A percentile compares a stretch with the other conserved stretches of the same genome.
phyloP scores from a whole-genome alignment of 2,797 vertebrate species.

The Hoplostethus mediterraneus region DNA sequence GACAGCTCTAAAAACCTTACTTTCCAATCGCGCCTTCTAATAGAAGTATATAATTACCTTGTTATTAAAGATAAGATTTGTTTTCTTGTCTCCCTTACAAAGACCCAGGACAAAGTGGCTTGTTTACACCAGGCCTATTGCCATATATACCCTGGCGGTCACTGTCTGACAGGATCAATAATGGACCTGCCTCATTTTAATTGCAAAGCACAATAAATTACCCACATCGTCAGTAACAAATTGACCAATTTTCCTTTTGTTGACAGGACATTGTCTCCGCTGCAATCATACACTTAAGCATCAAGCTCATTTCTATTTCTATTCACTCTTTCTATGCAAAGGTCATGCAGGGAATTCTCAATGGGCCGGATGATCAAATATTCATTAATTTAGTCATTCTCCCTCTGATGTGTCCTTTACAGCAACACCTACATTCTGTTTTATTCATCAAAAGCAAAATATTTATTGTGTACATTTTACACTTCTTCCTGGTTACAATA shows the following conservation, averaged over 20 bases:
- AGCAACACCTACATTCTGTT: slow-evolving; percentile 1
- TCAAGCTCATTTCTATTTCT: slow-evolving; percentile 49
- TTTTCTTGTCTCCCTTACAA: slow-evolving; percentile 34
- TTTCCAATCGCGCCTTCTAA: slow-evolving; percentile 10
- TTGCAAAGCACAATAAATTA: slow-evolving; percentile 67
- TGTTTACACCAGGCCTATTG: slow-evolving; percentile 24
- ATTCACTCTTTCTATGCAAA: slow-evolving; percentile 34
- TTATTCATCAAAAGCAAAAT: slow-evolving; percentile 25
- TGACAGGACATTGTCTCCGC: slow-evolving; percentile 47
- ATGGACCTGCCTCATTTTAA: slow-evolving; percentile 68
- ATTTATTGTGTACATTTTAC: not conserved
- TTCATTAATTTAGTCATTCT: slow-evolving; percentile 48
- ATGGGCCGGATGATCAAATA: slow-evolving; percentile 43
- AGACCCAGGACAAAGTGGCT: slow-evolving; percentile 32
- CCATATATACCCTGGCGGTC: slow-evolving; percentile 9
- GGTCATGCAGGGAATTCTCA: slow-evolving; percentile 38
- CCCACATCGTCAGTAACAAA: slow-evolving; percentile 61
- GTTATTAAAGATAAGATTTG: slow-evolving; percentile 27
- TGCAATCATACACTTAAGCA: slow-evolving; percentile 65
- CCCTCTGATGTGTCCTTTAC: slow-evolving; percentile 15
- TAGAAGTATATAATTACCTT: slow-evolving; percentile 22
- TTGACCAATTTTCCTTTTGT: slow-evolving; percentile 74
- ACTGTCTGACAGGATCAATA: slow-evolving; percentile 44
- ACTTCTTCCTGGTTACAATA: slow-evolving; percentile 4
- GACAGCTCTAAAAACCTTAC: not conserved